phyloP scores from a whole-genome alignment of 2,113 vertebrate species.

The Sclerurus mexicanus region DNA sequence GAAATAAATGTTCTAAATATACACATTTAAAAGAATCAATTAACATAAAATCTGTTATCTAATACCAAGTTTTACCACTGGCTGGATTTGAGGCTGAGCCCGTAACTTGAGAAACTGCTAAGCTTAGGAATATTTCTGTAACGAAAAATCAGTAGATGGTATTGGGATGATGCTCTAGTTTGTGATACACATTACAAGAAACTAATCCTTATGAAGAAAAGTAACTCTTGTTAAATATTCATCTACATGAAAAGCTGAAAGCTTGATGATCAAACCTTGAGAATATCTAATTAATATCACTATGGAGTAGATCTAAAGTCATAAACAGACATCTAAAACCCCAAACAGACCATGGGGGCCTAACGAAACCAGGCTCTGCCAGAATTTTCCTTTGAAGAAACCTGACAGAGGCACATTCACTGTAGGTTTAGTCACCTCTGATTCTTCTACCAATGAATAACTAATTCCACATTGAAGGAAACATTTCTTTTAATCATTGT shows the following conservation, averaged over 20 bases:
- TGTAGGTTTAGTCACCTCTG: not conserved
- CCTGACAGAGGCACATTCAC: not conserved
- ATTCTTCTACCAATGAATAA: not conserved
- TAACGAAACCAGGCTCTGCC: not conserved
- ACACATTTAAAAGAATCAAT: not conserved
- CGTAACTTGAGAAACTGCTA: not conserved
- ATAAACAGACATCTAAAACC: not conserved
- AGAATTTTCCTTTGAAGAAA: constrained; percentile 6
- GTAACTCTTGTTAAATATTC: not conserved
- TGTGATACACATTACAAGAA: not conserved
- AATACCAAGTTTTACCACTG: not conserved
- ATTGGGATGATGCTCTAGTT: not conserved
- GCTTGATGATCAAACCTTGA: not conserved
- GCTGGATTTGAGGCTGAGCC: not conserved
- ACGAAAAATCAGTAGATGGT: not conserved
- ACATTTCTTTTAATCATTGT: not conserved
- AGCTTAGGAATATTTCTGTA: not conserved
- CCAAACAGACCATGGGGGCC: not conserved
- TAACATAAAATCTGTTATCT: not conserved
- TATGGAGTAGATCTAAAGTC: too few species aligned
- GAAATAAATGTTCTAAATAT: not conserved
- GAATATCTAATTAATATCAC: not conserved
- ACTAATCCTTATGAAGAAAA: not conserved
- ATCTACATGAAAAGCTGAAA: not conserved
- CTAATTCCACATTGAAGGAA: not conserved